These are phyloP conservation scores for Ceratosolen fusciceps DNA, from an alignment of 1,140 invertebrate species.

Conservation along the genomic window DNA sequence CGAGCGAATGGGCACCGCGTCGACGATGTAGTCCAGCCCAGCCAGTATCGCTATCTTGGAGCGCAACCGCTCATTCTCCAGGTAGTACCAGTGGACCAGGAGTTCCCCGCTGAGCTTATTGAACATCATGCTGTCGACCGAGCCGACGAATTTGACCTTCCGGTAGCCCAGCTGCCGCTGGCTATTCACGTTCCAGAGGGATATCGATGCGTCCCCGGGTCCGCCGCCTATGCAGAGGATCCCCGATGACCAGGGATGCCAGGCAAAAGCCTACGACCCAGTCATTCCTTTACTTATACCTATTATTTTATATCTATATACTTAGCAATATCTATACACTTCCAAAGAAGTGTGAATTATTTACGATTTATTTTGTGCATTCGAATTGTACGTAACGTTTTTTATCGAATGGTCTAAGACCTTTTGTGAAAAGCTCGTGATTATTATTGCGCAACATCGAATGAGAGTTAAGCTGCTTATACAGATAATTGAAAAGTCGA, in stretches of 20 bases:
- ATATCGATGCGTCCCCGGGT: conserved; percentile 52
- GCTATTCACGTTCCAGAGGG: conserved; percentile 58
- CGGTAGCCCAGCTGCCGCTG: conserved; percentile 46
- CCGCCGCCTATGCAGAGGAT: conserved; percentile 59
- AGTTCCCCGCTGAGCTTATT: conserved; percentile 62
- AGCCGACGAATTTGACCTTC: conserved; percentile 50
- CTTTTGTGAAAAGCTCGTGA: too few species aligned
- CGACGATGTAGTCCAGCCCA: conserved; percentile 57
- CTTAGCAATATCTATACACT: too few species aligned
- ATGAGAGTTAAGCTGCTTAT: neutral
- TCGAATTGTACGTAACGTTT: neutral
- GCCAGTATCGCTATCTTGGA: conserved; percentile 54
- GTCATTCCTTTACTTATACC: neutral
- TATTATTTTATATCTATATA: too few species aligned
- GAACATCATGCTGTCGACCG: conserved; percentile 56
- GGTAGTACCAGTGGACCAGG: conserved; percentile 60
- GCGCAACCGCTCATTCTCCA: conserved; percentile 20
- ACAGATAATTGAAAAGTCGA: neutral
- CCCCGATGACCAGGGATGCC: conserved; percentile 57
- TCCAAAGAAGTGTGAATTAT: too few species aligned
- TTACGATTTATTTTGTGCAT: too few species aligned
- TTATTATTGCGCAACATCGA: neutral
- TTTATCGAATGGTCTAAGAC: too few species aligned
- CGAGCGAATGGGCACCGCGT: conserved; percentile 51
- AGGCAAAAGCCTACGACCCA: conserved; percentile 55